These are phyloP conservation scores for Avahi laniger DNA, from an alignment of 2,797 vertebrate genomes.

Conservation along the genomic window DNA sequence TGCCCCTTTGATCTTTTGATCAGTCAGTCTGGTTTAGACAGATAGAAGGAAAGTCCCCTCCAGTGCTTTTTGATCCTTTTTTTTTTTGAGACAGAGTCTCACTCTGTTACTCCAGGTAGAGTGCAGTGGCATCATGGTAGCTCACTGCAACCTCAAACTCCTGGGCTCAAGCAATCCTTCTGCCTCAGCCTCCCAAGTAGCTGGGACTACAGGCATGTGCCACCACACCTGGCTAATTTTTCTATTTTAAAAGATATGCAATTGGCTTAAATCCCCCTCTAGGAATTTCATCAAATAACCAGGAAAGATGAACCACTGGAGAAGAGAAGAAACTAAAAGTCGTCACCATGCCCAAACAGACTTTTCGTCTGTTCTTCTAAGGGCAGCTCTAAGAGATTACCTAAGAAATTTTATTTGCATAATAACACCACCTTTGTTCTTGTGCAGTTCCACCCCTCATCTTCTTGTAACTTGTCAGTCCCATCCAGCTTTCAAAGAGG, in stretches of 20 bases:
- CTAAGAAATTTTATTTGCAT: neutral
- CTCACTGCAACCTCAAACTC: too few species aligned
- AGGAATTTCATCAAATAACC: neutral
- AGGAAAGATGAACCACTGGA: neutral
- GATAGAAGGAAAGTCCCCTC: neutral
- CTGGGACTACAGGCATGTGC: too few species aligned
- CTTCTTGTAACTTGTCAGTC: neutral
- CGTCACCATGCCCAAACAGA: neutral
- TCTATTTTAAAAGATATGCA: neutral
- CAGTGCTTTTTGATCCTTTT: neutral
- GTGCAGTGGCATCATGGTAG: too few species aligned
- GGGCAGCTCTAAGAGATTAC: neutral
- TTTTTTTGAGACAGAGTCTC: too few species aligned
- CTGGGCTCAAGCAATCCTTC: too few species aligned
- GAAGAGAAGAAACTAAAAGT: neutral
- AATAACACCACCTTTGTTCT: neutral
- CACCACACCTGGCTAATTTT: too few species aligned
- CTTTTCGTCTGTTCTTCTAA: neutral
- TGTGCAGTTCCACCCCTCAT: neutral
- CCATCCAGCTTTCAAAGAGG: neutral
- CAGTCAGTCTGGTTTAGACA: neutral
- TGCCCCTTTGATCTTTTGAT: neutral
- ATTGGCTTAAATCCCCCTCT: neutral
- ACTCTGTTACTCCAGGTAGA: too few species aligned
- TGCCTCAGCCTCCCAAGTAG: too few species aligned